Conservation (phyloP, 2,888 invertebrate genomes). For the Leptinotarsa peninsularis region DNA sequence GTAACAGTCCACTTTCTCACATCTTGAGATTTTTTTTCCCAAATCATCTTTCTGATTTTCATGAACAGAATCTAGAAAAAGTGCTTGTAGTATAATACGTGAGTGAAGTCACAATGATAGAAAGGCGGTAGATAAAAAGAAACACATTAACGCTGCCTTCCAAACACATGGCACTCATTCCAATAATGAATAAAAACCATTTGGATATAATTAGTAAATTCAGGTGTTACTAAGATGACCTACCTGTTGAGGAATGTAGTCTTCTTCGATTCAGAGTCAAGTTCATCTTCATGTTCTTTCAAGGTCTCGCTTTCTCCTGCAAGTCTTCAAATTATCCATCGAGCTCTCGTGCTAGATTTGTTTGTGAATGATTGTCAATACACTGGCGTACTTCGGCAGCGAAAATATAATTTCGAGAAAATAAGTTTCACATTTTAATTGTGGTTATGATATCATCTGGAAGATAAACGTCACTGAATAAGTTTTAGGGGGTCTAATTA, state of each 20-base stretch:
- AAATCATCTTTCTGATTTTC: no score
- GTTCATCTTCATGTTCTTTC: constrained; percentile 50
- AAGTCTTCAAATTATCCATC: constrained; percentile 38
- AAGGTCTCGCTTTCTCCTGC: constrained; percentile 55
- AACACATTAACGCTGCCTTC: no score
- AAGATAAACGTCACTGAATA: not conserved
- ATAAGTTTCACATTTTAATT: not conserved
- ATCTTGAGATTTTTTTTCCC: no score
- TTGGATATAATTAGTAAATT: constrained; percentile 14
- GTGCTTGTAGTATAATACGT: no score
- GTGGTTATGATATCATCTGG: not conserved
- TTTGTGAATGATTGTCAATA: constrained; percentile 36
- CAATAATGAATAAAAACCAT: constrained; percentile 19
- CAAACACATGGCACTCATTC: not conserved
- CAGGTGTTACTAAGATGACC: constrained; percentile 42
- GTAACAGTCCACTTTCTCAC: no score
- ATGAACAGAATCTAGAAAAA: no score
- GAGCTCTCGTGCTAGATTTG: constrained; percentile 43
- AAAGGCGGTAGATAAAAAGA: no score
- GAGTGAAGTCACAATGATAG: no score
- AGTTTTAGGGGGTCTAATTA: no score
- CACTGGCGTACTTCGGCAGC: constrained; percentile 26
- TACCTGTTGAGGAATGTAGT: constrained; percentile 52
- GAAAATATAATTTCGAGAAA: not conserved
- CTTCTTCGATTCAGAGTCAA: constrained; percentile 50